Evolutionary conservation across 2,797 vertebrate species (phyloP), one percentile per base, ranked within the genome.

Genomic region (Tiaroga cobitis): DNA sequence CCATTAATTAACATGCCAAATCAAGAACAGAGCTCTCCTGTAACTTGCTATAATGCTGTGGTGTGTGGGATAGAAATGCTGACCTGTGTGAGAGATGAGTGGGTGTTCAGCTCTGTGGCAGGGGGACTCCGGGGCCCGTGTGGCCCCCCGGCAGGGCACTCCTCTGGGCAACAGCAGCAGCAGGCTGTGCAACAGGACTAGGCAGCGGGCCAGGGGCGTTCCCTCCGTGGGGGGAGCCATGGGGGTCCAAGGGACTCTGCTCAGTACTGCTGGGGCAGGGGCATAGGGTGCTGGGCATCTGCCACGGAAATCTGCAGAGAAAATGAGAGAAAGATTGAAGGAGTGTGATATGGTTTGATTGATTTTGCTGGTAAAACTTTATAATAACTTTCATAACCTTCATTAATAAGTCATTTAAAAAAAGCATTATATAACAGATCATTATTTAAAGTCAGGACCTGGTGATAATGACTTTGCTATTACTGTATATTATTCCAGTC

Each of bases 71-170:
- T 4, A 49, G 24, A 87, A 39, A 54, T 68, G 41, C 90, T 88
- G 90, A 99, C 98, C 98, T 96, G 96, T 94, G 90, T 98, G 96
- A 78, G 96, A 93, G 85, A 98, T 89, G 89, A 98, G 87, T 0
- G 97, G 98, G 86, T 99, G 98, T 89, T 97, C 97, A 0, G 90
- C 92, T 92, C 93, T 94, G 90, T 96, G 95, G 92, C 98, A 99
- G 73, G 93, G 94, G 0, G 92, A 93, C 18, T 96, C 93, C 0
- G 95, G 96, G 81, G 90, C 91, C 82, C 94, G 87, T 86, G 92
- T 91, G 0, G 93, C 92, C 81, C 92, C 93, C 92, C 94, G 92
- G 74, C 92, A 41, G 59, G 90, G 92, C 89, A 93, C 92, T 67
- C 89, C 90, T 88, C 89, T 92, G 61, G 91, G 91, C 88, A 92